A percentile compares a stretch with the other conserved stretches of the same genome.
phyloP scores from a whole-genome alignment of 2,113 vertebrate species.

The Taurulus bubalis region DNA sequence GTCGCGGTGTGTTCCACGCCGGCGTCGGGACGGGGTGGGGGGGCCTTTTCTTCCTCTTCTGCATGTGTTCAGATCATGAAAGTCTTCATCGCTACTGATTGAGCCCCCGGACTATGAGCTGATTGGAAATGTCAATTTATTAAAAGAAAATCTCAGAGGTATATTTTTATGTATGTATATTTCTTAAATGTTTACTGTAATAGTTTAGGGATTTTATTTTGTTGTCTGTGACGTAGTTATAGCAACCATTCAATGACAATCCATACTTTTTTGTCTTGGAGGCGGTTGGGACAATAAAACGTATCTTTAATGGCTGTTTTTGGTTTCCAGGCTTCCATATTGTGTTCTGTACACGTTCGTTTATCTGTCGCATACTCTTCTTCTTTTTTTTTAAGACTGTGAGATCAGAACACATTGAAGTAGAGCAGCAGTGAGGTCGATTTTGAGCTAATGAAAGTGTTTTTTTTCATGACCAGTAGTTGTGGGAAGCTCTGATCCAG shows the following conservation, averaged over 20 bases:
- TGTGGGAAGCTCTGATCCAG: not conserved
- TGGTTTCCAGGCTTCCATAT: too few relatives aligned
- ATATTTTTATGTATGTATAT: slow-evolving; percentile 76
- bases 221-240: slow-evolving; percentile 58
- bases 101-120: slow-evolving; percentile 71
- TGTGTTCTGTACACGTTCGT: too few relatives aligned
- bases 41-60: slow-evolving; percentile 38
- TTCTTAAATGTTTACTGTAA: slow-evolving; percentile 68
- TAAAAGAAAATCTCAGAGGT: slow-evolving; percentile 66
- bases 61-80: slow-evolving; percentile 62
- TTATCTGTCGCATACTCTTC: not conserved
- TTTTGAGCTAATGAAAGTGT: slow-evolving; percentile 8
- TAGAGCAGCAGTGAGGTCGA: not conserved
- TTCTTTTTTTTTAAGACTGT: not conserved
- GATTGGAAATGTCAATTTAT: slow-evolving; percentile 66
- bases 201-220: slow-evolving; percentile 49
- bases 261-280: slow-evolving; percentile 58
- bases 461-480: not conserved
- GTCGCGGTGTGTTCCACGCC: slow-evolving; percentile 26
- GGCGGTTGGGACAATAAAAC: slow-evolving; percentile 60
- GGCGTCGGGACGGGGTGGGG: slow-evolving; percentile 32
- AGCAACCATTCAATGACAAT: slow-evolving; percentile 56
- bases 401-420: not conserved
- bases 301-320: slow-evolving; percentile 21
- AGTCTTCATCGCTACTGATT: slow-evolving; percentile 67